Conservation (phyloP, 2,888 invertebrate genomes). For the Synanthedon tipuliformis region DNA sequence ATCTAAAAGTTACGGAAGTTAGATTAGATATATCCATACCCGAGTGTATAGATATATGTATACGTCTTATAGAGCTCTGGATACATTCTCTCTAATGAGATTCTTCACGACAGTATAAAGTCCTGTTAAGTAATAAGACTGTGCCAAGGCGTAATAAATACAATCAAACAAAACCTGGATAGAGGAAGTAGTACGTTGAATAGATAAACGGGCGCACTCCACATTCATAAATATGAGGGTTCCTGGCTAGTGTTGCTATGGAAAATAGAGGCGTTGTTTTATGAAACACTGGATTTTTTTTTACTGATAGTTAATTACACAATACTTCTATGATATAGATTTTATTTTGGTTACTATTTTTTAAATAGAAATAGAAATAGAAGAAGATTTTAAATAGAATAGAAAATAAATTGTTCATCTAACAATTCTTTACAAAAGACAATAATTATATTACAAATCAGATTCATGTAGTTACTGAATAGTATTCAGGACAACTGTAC, state of each 20-base stretch:
- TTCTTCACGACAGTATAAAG: conserved; percentile 31
- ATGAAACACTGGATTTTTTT: too few species aligned
- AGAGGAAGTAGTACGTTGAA: conserved; percentile 57
- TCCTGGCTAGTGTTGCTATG: not conserved
- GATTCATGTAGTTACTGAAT: too few species aligned
- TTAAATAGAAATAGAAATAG: too few species aligned
- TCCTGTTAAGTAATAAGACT: conserved; percentile 42
- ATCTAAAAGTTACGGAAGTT: conserved; percentile 10
- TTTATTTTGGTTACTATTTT: too few species aligned
- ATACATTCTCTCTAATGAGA: conserved; percentile 51
- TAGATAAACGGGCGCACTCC: conserved; percentile 42
- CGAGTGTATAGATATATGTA: conserved; percentile 27
- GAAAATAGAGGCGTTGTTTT: too few species aligned
- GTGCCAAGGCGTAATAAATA: conserved; percentile 47
- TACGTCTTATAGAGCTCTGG: conserved; percentile 3
- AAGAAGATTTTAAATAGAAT: too few species aligned
- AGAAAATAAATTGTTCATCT: too few species aligned
- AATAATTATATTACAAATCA: too few species aligned
- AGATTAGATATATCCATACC: conserved; percentile 21
- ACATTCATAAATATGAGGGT: conserved; percentile 42
- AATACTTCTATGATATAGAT: too few species aligned
- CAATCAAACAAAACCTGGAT: conserved; percentile 55
- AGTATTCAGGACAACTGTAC: too few species aligned
- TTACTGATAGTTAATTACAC: too few species aligned
- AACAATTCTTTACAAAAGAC: too few species aligned